Conservation (phyloP, 2,797 vertebrate genomes). For the Danio albolineatus region DNA sequence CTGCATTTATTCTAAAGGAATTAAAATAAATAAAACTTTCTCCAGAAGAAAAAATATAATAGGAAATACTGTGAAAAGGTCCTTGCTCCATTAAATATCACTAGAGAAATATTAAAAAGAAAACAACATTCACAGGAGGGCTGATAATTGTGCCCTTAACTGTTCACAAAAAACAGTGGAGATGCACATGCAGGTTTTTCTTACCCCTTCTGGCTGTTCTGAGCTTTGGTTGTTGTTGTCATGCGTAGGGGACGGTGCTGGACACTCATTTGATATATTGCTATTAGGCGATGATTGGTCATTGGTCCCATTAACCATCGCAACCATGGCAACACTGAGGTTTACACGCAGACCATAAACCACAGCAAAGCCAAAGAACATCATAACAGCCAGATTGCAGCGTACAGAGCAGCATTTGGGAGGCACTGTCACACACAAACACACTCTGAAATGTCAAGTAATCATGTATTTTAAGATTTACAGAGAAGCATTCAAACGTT, state of each 20-base stretch:
- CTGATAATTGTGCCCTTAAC: no score
- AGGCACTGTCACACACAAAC: constrained; percentile 64
- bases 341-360: constrained; percentile 87
- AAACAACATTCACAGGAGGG: no score
- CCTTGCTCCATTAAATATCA: no score
- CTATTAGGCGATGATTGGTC: constrained; percentile 50
- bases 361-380: constrained; percentile 85
- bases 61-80: no score
- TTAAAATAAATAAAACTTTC: no score
- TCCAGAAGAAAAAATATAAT: no score
- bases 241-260: constrained; percentile 26
- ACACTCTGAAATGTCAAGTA: neutral
- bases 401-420: constrained; percentile 82
- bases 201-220: constrained; percentile 73
- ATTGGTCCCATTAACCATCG: constrained; percentile 84
- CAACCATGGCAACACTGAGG: constrained; percentile 88
- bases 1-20: no score
- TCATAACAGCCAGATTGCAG: constrained; percentile 81
- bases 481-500: neutral
- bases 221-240: constrained; percentile 59
- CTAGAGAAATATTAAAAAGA: no score
- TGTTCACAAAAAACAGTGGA: neutral
- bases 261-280: constrained; percentile 67
- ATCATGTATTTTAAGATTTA: neutral
- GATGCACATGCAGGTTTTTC: neutral